Evolutionary conservation across 2,888 invertebrate genomes (phyloP).

Genomic region (Drosophila pegasa): DNA sequence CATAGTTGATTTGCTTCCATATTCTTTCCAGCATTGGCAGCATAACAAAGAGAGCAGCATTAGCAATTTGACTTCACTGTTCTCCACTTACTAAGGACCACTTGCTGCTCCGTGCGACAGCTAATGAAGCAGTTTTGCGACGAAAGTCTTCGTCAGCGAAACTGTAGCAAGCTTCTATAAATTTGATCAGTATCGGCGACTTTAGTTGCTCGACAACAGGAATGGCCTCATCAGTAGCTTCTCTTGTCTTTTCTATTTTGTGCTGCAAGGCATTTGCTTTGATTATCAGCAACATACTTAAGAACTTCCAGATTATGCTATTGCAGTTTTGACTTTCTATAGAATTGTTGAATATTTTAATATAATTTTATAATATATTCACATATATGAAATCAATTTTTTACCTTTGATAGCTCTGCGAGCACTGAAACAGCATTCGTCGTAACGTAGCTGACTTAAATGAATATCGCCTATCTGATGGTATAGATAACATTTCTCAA

Average conservation of each 20-base stretch:
- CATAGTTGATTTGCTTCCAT: too few relatives aligned
- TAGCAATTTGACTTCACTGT: too few relatives aligned
- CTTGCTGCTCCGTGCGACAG: neutral
- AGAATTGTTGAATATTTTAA: neutral
- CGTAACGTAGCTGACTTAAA: conserved; percentile 68
- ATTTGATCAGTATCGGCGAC: conserved; percentile 2
- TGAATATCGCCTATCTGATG: conserved; percentile 75
- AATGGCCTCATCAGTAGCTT: conserved; percentile 49
- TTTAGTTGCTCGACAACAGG: conserved; percentile 34
- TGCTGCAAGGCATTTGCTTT: conserved; percentile 76
- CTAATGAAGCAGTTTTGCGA: conserved; percentile 14
- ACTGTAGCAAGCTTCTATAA: neutral
- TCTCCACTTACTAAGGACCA: too few relatives aligned
- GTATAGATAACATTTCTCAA: conserved; percentile 79
- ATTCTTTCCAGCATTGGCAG: too few relatives aligned
- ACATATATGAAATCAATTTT: neutral
- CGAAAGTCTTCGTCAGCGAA: conserved; percentile 6
- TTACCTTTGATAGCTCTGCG: conserved; percentile 74
- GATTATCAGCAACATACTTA: conserved; percentile 67
- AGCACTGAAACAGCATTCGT: conserved; percentile 73
- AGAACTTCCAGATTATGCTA: conserved; percentile 72
- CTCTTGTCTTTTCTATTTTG: conserved; percentile 76
- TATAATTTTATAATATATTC: neutral
- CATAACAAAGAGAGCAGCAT: too few relatives aligned
- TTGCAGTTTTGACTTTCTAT: conserved; percentile 55